A percentile compares a stretch with the other conserved stretches of the same genome.
These are phyloP conservation scores for Spodoptera picta DNA, from an alignment of 2,888 invertebrate species.

Conservation along the genomic window DNA sequence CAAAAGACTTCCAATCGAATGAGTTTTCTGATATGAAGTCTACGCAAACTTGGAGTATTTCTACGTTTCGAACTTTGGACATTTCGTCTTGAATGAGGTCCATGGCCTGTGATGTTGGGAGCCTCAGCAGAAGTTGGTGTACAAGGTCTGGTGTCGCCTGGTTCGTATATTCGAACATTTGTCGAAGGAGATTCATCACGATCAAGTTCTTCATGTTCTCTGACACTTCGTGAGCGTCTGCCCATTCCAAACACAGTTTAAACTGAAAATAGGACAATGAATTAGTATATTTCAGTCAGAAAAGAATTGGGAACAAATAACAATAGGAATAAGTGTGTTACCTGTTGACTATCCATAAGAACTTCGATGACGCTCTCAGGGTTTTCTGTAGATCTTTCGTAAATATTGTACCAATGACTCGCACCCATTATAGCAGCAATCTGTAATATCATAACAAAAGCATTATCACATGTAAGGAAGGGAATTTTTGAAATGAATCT, in stretches of 20 bases:
- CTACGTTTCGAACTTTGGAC: slow-evolving; percentile 89
- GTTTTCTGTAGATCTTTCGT: slow-evolving; percentile 86
- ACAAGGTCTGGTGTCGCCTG: slow-evolving; percentile 80
- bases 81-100: slow-evolving; percentile 90
- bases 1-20: slow-evolving; percentile 85
- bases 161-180: slow-evolving; percentile 87
- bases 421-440: slow-evolving; percentile 88
- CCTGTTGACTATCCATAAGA: slow-evolving; percentile 88
- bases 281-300: not conserved
- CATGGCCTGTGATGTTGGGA: slow-evolving; percentile 89
- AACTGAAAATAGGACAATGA: slow-evolving; percentile 77
- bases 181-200: slow-evolving; percentile 86
- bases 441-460: slow-evolving; percentile 66
- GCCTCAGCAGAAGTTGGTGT: slow-evolving; percentile 88
- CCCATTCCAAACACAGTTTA: slow-evolving; percentile 91
- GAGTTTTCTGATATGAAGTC: slow-evolving; percentile 89
- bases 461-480: no score
- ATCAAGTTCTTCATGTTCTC: slow-evolving; percentile 88
- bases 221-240: slow-evolving; percentile 89
- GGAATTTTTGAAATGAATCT: not conserved
- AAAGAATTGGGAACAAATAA: not conserved
- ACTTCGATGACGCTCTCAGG: slow-evolving; percentile 87
- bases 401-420: slow-evolving; percentile 89
- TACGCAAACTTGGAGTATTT: slow-evolving; percentile 90
- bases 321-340: slow-evolving; percentile 46